Evolutionary conservation across 2,888 invertebrate species (phyloP).

Genomic region (Griposia aprilina): DNA sequence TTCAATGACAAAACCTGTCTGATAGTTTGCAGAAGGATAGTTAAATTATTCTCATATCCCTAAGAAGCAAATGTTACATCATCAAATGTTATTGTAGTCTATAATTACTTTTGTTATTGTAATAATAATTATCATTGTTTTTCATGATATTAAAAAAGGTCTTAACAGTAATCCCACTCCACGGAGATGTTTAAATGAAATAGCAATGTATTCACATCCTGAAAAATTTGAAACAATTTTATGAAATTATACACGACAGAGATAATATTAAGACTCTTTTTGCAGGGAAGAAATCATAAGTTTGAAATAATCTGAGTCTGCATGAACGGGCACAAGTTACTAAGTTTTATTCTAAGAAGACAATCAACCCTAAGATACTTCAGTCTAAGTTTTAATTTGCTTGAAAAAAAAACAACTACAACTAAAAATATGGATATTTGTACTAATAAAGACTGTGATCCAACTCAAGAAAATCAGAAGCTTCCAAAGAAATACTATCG

Average conservation of each 20-base stretch:
- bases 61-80: not conserved
- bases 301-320: constrained; percentile 36
- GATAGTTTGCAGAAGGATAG: not conserved
- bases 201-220: not conserved
- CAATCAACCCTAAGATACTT: constrained; percentile 43
- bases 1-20: not conserved
- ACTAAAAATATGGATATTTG: constrained; percentile 73
- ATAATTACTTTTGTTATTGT: not conserved
- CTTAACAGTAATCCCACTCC: too few species aligned
- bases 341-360: constrained; percentile 32
- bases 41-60: not conserved
- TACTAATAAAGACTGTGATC: constrained; percentile 74
- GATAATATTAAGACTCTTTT: constrained; percentile 10
- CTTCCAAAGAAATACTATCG: constrained; percentile 84
- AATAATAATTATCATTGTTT: not conserved
- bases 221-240: not conserved
- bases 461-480: constrained; percentile 69
- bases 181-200: not conserved
- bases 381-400: constrained; percentile 56
- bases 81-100: not conserved
- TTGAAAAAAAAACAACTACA: constrained; percentile 42
- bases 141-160: not conserved
- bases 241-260: not conserved
- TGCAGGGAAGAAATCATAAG: constrained; percentile 26
- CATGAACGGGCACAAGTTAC: constrained; percentile 47